These are phyloP conservation scores for Bettongia penicillata DNA, from an alignment of 2,113 vertebrate genomes.

Conservation along the genomic window DNA sequence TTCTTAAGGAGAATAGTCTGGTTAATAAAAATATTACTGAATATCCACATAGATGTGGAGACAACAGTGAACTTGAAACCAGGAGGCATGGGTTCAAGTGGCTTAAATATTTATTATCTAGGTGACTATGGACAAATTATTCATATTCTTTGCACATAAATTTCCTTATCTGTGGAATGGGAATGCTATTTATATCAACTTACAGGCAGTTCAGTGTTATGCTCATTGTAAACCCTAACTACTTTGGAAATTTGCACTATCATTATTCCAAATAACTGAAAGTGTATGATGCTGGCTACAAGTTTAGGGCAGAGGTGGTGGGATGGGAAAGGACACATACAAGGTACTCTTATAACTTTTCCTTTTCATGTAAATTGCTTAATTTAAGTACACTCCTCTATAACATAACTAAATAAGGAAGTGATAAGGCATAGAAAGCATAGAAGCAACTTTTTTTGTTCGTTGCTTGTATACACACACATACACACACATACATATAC, in stretches of 20 bases:
- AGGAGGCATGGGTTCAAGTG: neutral
- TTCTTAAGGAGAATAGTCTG: neutral
- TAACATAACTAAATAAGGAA: neutral
- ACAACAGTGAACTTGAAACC: neutral
- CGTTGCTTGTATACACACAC: neutral
- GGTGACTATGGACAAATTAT: neutral
- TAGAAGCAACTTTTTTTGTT: accelerated
- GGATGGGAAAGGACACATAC: neutral
- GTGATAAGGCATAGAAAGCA: neutral
- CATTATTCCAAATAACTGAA: neutral
- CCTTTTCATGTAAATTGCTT: neutral
- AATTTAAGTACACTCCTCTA: neutral
- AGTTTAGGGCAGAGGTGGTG: neutral
- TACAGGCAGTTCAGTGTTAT: neutral
- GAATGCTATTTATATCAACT: neutral
- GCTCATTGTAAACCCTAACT: neutral
- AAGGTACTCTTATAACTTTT: neutral
- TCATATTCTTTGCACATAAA: neutral
- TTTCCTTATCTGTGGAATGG: neutral
- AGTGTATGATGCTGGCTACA: neutral
- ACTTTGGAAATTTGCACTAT: neutral
- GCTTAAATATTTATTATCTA: too few species aligned
- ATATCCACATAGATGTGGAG: neutral
- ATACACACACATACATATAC: neutral
- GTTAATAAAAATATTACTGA: neutral